Percentiles rank a stretch among this genome's conserved stretches.
Conservation (phyloP, 2,797 vertebrate species). For the Chiropotes sagulatus region DNA sequence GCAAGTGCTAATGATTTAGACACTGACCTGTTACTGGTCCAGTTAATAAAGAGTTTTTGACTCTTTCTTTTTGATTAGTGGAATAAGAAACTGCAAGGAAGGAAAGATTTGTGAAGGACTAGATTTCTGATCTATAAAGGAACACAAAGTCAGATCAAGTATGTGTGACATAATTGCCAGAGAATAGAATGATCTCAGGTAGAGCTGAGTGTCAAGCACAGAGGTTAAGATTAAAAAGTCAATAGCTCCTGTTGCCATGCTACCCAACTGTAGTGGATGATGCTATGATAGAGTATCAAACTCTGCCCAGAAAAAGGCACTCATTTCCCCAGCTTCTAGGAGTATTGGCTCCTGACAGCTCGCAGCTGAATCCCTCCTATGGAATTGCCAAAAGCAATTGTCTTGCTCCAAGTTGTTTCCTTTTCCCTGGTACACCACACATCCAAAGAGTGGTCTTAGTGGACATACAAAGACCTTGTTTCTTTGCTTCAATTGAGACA, state of each 20-base stretch:
- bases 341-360: background rate
- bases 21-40: background rate
- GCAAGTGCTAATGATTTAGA: background rate
- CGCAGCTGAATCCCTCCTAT: background rate
- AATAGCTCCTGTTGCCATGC: background rate
- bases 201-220: background rate
- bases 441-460: background rate
- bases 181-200: background rate
- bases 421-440: background rate
- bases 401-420: background rate
- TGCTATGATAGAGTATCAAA: background rate
- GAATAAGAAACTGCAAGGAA: background rate
- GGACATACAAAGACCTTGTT: background rate
- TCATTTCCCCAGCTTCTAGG: background rate
- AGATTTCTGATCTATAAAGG: background rate
- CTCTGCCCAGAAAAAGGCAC: background rate
- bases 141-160: background rate
- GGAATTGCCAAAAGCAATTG: background rate
- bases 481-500: background rate
- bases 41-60: conserved; percentile 1
- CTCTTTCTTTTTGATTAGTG: background rate
- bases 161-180: background rate
- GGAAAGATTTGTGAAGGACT: background rate
- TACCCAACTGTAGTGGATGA: background rate
- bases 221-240: background rate